These are phyloP conservation scores for Bergia puertoricense DNA, from an alignment of 92 coral and sea anemone species.

Conservation along the genomic window DNA sequence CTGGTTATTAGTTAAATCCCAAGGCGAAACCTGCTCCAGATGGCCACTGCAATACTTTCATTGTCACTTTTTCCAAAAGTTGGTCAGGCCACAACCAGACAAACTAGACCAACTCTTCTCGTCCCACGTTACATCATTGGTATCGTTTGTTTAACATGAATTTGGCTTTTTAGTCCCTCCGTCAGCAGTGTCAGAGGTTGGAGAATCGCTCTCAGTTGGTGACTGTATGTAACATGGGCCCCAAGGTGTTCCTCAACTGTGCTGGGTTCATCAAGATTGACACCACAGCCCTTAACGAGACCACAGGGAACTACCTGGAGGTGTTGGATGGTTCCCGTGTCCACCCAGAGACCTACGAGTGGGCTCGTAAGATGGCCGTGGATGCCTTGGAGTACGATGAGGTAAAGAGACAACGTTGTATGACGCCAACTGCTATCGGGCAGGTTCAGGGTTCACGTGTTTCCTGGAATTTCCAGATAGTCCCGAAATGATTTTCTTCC, in stretches of 20 bases:
- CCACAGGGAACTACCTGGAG: constrained; percentile 87
- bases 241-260: constrained; percentile 93
- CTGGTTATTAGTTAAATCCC: no score
- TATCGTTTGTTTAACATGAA: not conserved
- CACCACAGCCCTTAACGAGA: constrained; percentile 85
- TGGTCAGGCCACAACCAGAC: no score
- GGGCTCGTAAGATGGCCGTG: constrained; percentile 99
- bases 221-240: constrained; percentile 96
- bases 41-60: no score
- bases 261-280: constrained; percentile 98
- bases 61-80: no score
- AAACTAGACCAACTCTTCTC: no score
- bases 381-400: constrained; percentile 97
- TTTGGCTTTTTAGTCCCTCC: constrained; percentile 63
- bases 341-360: constrained; percentile 98
- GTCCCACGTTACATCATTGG: not conserved
- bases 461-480: not conserved
- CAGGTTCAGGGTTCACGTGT: not conserved
- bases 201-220: constrained; percentile 99
- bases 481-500: not conserved
- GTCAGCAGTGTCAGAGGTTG: constrained; percentile 89
- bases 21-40: no score
- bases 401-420: constrained; percentile 44
- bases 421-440: no score
- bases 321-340: constrained; percentile 97